Base-by-base conservation (phyloP, 2,797 vertebrate genomes). In the Neosilurus hyrtlii region DNA sequence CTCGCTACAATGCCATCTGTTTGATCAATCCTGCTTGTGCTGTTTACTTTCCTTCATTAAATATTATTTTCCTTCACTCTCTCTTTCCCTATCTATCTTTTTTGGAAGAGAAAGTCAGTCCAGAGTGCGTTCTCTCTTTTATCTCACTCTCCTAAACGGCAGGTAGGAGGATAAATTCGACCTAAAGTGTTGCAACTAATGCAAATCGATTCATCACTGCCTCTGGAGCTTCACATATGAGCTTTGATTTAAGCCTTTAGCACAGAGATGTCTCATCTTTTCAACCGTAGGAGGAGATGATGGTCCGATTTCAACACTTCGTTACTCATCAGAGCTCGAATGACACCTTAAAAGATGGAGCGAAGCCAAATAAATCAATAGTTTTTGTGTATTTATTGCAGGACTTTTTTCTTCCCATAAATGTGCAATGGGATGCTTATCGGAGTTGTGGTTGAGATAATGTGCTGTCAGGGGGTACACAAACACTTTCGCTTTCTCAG, bases 191-290 rank as follows among this genome's bases (percentile, higher is more conserved):
- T 3, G n/a, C 75, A n/a, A 51, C 75, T 82, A 83, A 86, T 83
- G 84, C 82, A 84, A 85, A 86, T 82, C 0, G 57, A 68, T 82
- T 86, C 81, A 86, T 85, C 84, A 15, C 56, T 20, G 66, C 62
- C 57, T 66, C 75, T 74, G 76, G 79, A 83, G 83, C 82, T 86
- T 68, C 56, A 52, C 66, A 71, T 71, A 43, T 52, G 72, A 74
- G 83, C 85, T 86, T 88, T 85, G 85, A 88, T 83, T 83, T 63
- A 1, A 59, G 75, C 79, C n/a, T n/a, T 81, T 65, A 70, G 49
- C 62, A 79, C n/a, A 7, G 24, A 75, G 71, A 77, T n/a, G 22
- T 63, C 66, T 83, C 72, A 49, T 86, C 68, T 61, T 79, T 79
- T 43, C 26, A 63, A 12, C 54, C 67, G 67, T 61, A 59, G 65